A percentile compares a stretch with the other conserved stretches of the same genome.
These are phyloP conservation scores for Chiroxiphia lanceolata DNA, from an alignment of 2,797 vertebrate species.

Conservation along the genomic window DNA sequence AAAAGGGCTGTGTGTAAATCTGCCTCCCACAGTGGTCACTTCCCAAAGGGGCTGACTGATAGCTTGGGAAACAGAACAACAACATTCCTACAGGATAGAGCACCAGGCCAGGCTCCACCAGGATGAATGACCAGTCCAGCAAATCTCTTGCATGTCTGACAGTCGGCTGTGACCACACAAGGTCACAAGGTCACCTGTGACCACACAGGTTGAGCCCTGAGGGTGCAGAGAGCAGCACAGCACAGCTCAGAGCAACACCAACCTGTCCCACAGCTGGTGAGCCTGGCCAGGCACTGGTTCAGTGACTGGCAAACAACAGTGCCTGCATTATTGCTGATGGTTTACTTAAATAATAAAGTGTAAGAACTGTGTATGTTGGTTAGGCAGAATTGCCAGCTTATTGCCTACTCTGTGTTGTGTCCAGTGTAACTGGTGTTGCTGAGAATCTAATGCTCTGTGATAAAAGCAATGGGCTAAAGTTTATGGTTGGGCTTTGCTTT, in stretches of 20 bases:
- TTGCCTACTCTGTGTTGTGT: rapidly evolving
- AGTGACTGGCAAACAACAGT: background rate
- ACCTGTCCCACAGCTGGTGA: rapidly evolving
- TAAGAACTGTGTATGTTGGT: background rate
- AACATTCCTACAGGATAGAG: rapidly evolving
- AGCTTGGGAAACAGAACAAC: background rate
- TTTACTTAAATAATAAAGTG: background rate
- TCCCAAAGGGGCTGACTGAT: background rate
- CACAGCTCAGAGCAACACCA: background rate
- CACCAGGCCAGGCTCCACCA: background rate
- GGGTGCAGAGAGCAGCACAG: background rate
- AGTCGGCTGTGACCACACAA: background rate
- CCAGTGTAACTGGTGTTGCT: background rate
- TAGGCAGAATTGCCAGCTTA: background rate
- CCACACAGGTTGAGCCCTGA: background rate
- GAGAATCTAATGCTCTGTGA: background rate
- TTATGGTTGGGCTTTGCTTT: background rate
- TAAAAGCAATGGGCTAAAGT: background rate
- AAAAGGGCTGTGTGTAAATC: background rate
- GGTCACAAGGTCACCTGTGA: too few relatives aligned
- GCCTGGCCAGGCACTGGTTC: background rate
- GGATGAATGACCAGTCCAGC: background rate
- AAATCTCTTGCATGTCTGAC: rapidly evolving
- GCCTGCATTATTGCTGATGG: background rate
- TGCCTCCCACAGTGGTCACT: background rate